Evolutionary conservation across 2,113 vertebrate genomes (phyloP), one percentile per base, ranked within the genome.

Genomic region (Acrocephalus kingi): DNA sequence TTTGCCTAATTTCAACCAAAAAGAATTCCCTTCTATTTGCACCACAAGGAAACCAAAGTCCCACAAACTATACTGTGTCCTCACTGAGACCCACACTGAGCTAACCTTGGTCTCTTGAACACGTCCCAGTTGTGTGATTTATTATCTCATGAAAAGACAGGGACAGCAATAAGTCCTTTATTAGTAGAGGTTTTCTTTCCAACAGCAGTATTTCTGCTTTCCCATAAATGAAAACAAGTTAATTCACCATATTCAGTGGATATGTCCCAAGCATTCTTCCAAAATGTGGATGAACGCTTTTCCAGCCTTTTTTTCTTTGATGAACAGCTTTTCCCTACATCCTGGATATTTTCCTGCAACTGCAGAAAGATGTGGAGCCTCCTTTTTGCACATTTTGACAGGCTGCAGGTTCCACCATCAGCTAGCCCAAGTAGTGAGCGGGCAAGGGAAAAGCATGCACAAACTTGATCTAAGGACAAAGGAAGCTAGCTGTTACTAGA

Each of bases 21-120:
- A 73, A 84, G 12, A 80, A 61, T 4, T 3, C 8, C 27, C 25
- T 87, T 58, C 49, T 41, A 25, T 55, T 48, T 66, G 25, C 48
- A 77, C 9, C 17, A 54, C 0, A 0, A 85, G 8, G 37, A 85
- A 87, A 13, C 9, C 16, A 37, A 82, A 64, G 8, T 1, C 1
- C 6, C 9, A 56, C 31, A 35, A 37, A 59, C n/a, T 51, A 35
- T 11, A 72, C 3, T 0, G 0, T 31, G 11, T 35, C 24, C 30
- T 81, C 52, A 45, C 24, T 48, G 35, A 78, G 86, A 87, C 7
- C 23, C 16, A 77, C 37, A 31, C 11, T 37, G 23, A 84, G 35
- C 11, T 48, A 75, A 27, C 27, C 55, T 74, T 89, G 55, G 19
- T 86, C 9, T 62, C 79, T 37, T 76, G n/a, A 86, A 62, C 15